Evolutionary conservation across 2,888 invertebrate genomes (phyloP), one percentile per base, ranked within the genome.

Genomic region (Drosophila ezoana): DNA sequence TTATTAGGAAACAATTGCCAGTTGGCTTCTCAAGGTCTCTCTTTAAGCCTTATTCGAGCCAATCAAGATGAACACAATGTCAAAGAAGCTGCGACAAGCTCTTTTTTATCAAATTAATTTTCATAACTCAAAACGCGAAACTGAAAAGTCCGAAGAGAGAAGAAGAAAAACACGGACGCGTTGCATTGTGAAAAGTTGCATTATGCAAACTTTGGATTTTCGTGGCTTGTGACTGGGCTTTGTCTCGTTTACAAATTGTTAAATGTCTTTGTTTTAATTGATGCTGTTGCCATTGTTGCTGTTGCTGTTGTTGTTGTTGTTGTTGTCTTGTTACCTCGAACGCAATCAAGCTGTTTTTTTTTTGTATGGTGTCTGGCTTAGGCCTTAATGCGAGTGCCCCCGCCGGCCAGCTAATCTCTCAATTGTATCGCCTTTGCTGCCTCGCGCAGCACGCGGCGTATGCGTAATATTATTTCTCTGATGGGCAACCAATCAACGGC

Each of bases 261-360:
- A 56, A 57, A 79, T 60, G 75, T 60, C 63, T 74, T 68, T 54
- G 79, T 68, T 79, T 75, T 75, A 74, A 75, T 75, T 63, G 75
- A 45, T 72, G 65, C 51, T 18, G 49, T 44, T 66, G 28, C 23
- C 41, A 40, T 35, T 44, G 23, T n/a, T 33, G 48, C 6, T 41
- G 33, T 4, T 53, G 68, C 4, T 37, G 63, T 14, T 62, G 66
- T 13, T 72, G 51, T 20, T 53, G 48, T 32, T 35, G 14, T 20
- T 62, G 65, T 23, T 23, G 28, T 28, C 44, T 61, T 44, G 67
- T 60, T 77, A 61, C 74, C 69, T 54, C 63, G 60, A 49, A 47
- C 60, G 60, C 54, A 79, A 74, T 74, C 79, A 76, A 61, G 63
- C 40, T 58, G 64, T 28, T 60, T 61, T 54, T 68, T 47, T 48